Conservation (phyloP, 2,797 vertebrate genomes). For the Smutsia gigantea region DNA sequence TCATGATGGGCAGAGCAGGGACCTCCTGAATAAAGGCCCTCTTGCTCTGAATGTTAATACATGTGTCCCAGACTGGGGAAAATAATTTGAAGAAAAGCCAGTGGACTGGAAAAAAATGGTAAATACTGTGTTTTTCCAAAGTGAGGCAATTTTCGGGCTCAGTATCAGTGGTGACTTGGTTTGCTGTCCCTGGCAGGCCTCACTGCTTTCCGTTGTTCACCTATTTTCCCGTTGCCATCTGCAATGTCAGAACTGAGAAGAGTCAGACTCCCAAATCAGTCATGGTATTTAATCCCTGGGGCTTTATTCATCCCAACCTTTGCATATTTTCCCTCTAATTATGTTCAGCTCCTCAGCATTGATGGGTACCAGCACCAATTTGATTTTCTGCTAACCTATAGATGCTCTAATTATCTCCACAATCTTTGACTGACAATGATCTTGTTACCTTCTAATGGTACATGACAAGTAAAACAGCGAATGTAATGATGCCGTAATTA, state of each 20-base stretch:
- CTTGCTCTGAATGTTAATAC: neutral
- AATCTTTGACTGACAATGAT: slow-evolving; percentile 69
- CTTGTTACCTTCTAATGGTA: slow-evolving; percentile 74
- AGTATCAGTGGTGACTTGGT: neutral
- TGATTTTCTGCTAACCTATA: slow-evolving; percentile 70
- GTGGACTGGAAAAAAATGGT: neutral
- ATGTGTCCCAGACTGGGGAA: neutral
- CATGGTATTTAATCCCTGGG: neutral
- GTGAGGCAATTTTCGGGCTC: neutral
- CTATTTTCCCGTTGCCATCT: neutral
- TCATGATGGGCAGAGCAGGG: neutral
- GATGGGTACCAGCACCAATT: slow-evolving; percentile 42
- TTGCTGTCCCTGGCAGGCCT: neutral
- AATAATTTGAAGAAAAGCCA: neutral
- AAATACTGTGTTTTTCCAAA: neutral
- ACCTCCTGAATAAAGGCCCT: neutral
- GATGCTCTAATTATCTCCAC: slow-evolving; percentile 77
- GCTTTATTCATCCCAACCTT: neutral
- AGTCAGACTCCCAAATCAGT: slow-evolving; percentile 46
- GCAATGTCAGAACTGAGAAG: neutral
- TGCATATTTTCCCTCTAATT: slow-evolving; percentile 52
- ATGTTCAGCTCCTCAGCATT: neutral
- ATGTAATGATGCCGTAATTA: slow-evolving; percentile 72
- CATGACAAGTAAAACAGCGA: slow-evolving; percentile 64
- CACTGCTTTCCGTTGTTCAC: neutral